Base-by-base conservation (phyloP, 2,888 invertebrate genomes). In the Hyalella azteca region DNA sequence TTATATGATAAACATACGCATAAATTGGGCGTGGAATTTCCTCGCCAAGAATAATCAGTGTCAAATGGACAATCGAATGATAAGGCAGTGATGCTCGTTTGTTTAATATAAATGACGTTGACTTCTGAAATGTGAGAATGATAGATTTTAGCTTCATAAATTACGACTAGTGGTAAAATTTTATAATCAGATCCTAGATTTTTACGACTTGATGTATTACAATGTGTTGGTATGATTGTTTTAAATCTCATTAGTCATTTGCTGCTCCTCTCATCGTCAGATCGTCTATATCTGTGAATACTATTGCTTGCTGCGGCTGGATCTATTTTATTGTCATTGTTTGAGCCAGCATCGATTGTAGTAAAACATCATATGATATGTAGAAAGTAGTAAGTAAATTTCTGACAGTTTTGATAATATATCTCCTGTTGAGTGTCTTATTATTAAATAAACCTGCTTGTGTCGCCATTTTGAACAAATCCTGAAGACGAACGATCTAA, bases 251-350 rank as follows among this genome's bases (percentile, higher is more conserved):
- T 54, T 54, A 29, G 26, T 49, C 13, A 54, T 29, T 29, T 54
- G 29, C 54, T 26, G 11, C 26, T 26, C 29, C 54, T 26, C 29
- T 22, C 22, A 54, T 29, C 26, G 26, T 54, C 29, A 54, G 22
- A 54, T 11, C 54, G 54, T 54, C 29, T 54, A 54, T 54, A 54
- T 54, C 26, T 54, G 54, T 54, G 54, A 54, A 54, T 54, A 26
- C 22, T 54, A 54, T 54, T 54, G 54, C 54, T 54, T 26, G 54
- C 54, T 54, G 54, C 54, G 54, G 54, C 54, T 54, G 26, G 54
- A 54, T 54, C 26, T 54, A 54, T 54, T 54, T 54, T 54, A 54
- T 54, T 54, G 54, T 54, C 54, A 54, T 54, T 54, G 54, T 54
- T 54, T 13, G 26, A 54, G 54, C 54, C 54, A 22, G 54, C 29